Conservation (phyloP, 1,140 invertebrate genomes). For the Brachionus asplanchnoidis region DNA sequence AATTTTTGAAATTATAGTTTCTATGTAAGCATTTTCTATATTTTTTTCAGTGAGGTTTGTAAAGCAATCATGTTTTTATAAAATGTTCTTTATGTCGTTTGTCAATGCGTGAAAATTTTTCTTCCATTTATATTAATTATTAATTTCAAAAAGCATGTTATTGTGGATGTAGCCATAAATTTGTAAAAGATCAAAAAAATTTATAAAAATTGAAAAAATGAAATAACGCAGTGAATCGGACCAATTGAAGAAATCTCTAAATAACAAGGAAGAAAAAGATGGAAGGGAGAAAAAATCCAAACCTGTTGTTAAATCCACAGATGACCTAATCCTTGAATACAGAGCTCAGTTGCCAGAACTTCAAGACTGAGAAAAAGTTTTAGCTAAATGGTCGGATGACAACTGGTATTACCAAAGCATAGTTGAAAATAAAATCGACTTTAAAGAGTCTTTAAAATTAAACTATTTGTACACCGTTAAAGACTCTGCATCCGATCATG, state of each 20-base stretch:
- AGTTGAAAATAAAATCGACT: neutral
- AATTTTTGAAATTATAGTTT: no score
- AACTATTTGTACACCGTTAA: neutral
- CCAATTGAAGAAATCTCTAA: neutral
- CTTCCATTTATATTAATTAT: no score
- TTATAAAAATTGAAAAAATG: no score
- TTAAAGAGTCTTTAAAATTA: neutral
- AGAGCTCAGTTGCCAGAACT: neutral
- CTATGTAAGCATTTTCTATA: no score
- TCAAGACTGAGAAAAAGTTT: conserved; percentile 46
- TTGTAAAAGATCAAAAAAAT: no score
- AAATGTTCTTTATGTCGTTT: no score
- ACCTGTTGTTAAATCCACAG: neutral
- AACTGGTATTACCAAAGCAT: conserved; percentile 51
- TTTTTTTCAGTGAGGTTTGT: no score
- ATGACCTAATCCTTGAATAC: neutral
- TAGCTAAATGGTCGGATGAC: conserved; percentile 51
- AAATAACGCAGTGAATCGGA: neutral
- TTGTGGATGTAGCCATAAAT: no score
- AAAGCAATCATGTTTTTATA: no score
- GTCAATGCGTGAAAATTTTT: no score
- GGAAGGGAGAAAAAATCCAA: no score
- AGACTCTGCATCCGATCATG: neutral
- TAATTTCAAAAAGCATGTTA: no score
- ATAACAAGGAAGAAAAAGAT: neutral